Percentiles rank a stretch among this genome's conserved stretches.
Conservation (phyloP, 2,888 invertebrate genomes). For the Drosophila leonis region DNA sequence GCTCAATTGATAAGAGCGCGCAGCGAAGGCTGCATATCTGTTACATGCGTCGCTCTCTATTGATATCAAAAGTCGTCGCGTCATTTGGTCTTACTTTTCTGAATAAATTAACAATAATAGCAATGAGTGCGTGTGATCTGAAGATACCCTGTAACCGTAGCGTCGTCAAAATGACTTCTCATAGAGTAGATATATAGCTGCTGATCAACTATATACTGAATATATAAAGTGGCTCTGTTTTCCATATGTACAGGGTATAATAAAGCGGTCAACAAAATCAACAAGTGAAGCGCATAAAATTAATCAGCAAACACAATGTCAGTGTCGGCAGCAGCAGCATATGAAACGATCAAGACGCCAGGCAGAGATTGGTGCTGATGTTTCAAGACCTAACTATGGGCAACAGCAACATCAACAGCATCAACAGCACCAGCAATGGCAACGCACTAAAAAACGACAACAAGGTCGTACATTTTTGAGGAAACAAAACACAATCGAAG, state of each 20-base stretch:
- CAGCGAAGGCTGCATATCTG: slow-evolving; percentile 42
- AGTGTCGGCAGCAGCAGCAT: slow-evolving; percentile 58
- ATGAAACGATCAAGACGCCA: slow-evolving; percentile 55
- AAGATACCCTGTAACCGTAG: neutral
- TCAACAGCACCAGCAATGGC: slow-evolving; percentile 44
- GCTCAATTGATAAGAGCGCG: slow-evolving; percentile 56
- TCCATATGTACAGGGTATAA: neutral
- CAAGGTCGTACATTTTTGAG: slow-evolving; percentile 68
- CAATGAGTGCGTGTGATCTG: neutral
- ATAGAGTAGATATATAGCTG: neutral
- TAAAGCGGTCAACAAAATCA: slow-evolving; percentile 14
- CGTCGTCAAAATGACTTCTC: too few relatives aligned
- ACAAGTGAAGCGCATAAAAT: slow-evolving; percentile 58
- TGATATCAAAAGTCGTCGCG: slow-evolving; percentile 25
- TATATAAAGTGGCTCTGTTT: neutral
- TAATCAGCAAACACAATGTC: slow-evolving; percentile 43
- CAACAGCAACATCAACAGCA: slow-evolving; percentile 47
- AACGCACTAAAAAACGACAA: slow-evolving; percentile 64
- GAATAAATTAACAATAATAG: neutral
- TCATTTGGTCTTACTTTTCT: slow-evolving; percentile 27
- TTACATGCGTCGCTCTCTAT: slow-evolving; percentile 1
- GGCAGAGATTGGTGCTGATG: slow-evolving; percentile 13
- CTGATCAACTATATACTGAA: neutral
- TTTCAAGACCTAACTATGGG: slow-evolving; percentile 25
- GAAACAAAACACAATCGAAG: slow-evolving; percentile 66